Percentiles rank a stretch among this genome's conserved stretches.
These are phyloP conservation scores for Empis livida DNA, from an alignment of 2,888 invertebrate species.

Conservation along the genomic window DNA sequence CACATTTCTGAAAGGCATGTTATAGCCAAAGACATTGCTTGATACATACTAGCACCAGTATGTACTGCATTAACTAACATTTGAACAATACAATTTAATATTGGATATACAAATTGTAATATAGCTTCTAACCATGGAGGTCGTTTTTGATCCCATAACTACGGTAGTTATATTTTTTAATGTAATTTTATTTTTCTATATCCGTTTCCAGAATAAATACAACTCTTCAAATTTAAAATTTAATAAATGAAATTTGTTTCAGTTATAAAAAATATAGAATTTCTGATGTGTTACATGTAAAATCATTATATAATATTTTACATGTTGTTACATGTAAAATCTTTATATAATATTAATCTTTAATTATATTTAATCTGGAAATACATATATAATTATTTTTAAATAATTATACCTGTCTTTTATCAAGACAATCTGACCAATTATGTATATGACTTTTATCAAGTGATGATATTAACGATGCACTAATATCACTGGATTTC, in stretches of 20 bases:
- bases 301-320: too few relatives aligned
- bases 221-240: too few relatives aligned
- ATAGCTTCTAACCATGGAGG: slow-evolving; percentile 67
- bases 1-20: slow-evolving; percentile 56
- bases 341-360: too few relatives aligned
- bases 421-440: slow-evolving; percentile 64
- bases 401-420: slow-evolving; percentile 45
- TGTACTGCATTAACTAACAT: slow-evolving; percentile 57
- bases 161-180: slow-evolving; percentile 11
- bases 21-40: slow-evolving; percentile 62
- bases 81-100: slow-evolving; percentile 50
- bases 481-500: slow-evolving; percentile 48
- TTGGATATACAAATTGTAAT: slow-evolving; percentile 47
- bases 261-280: too few relatives aligned
- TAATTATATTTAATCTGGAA: too few relatives aligned
- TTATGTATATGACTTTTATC: slow-evolving; percentile 41
- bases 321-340: too few relatives aligned
- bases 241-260: too few relatives aligned
- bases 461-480: slow-evolving; percentile 48
- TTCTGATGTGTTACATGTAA: too few relatives aligned
- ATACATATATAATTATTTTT: too few relatives aligned
- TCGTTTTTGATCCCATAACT: slow-evolving; percentile 72
- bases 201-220: too few relatives aligned
- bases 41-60: slow-evolving; percentile 67
- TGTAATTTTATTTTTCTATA: too few relatives aligned